A percentile compares a stretch with the other conserved stretches of the same genome.
phyloP scores from a whole-genome alignment of 2,888 invertebrate genomes.

The Imbricaverruca yamaguchii region DNA sequence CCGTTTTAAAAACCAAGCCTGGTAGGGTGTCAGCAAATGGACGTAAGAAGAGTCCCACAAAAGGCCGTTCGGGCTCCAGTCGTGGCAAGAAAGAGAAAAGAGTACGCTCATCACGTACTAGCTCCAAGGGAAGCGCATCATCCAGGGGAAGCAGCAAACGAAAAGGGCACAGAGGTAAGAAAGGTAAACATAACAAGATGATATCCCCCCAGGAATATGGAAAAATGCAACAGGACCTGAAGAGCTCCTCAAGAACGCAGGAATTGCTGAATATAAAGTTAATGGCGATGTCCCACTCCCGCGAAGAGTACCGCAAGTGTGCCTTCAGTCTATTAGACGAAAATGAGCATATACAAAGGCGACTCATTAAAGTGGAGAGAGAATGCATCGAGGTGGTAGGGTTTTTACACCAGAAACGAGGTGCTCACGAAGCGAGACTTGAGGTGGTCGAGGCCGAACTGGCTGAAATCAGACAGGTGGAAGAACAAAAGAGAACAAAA shows the following conservation, averaged over 20 bases:
- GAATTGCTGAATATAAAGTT: neutral
- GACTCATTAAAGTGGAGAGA: neutral
- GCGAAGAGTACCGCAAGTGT: neutral
- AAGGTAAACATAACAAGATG: neutral
- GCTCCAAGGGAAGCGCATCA: neutral
- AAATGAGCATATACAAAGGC: neutral
- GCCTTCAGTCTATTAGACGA: neutral
- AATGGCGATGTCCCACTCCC: neutral
- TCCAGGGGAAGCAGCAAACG: neutral
- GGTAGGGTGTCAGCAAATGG: neutral
- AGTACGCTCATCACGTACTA: neutral
- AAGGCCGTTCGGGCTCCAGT: neutral
- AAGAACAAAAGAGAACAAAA: neutral
- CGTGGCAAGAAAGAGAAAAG: neutral
- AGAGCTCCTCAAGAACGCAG: neutral
- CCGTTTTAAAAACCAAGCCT: neutral
- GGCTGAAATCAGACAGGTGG: neutral
- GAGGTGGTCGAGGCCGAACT: neutral
- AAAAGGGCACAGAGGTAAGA: neutral
- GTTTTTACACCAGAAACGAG: neutral
- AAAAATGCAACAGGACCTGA: neutral
- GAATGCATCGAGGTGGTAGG: constrained; percentile 3
- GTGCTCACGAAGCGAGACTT: neutral
- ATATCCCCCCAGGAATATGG: neutral
- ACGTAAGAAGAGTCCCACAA: neutral